These are phyloP conservation scores for Crocidura indochinensis DNA, from an alignment of 2,797 vertebrate species.

Conservation along the genomic window DNA sequence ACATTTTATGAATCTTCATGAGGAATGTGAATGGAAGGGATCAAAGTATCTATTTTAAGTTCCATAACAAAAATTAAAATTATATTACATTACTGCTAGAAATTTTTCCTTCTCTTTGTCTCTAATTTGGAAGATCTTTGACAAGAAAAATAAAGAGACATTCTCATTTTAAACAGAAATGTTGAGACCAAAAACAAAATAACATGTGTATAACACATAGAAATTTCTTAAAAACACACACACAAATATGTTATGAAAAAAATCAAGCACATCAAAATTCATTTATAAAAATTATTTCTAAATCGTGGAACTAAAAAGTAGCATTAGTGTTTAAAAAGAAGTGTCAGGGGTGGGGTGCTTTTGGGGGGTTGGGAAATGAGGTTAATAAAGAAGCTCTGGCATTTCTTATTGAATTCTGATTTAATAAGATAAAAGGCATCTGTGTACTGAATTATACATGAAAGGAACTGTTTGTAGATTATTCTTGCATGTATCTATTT, in stretches of 20 bases:
- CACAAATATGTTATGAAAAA: too few relatives aligned
- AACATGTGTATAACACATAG: too few relatives aligned
- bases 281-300: slow-evolving; percentile 39
- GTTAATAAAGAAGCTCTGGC: slow-evolving; percentile 70
- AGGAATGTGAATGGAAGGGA: background rate
- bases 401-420: slow-evolving; percentile 65
- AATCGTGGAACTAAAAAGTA: slow-evolving; percentile 44
- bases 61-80: too few relatives aligned
- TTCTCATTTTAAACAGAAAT: background rate
- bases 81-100: too few relatives aligned
- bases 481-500: slow-evolving; percentile 50
- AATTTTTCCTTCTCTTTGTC: background rate
- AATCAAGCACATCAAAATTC: background rate
- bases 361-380: background rate
- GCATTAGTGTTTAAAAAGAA: slow-evolving; percentile 17
- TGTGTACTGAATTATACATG: slow-evolving; percentile 72
- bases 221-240: too few relatives aligned
- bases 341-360: too few relatives aligned
- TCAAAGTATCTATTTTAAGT: too few relatives aligned
- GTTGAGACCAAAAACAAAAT: background rate
- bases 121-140: background rate
- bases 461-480: slow-evolving; percentile 62
- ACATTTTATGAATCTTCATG: background rate
- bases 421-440: slow-evolving; percentile 71
- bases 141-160: slow-evolving; percentile 18